Evolutionary conservation across 1,140 invertebrate species (phyloP).

Genomic region (Drosophila kurseongensis): DNA sequence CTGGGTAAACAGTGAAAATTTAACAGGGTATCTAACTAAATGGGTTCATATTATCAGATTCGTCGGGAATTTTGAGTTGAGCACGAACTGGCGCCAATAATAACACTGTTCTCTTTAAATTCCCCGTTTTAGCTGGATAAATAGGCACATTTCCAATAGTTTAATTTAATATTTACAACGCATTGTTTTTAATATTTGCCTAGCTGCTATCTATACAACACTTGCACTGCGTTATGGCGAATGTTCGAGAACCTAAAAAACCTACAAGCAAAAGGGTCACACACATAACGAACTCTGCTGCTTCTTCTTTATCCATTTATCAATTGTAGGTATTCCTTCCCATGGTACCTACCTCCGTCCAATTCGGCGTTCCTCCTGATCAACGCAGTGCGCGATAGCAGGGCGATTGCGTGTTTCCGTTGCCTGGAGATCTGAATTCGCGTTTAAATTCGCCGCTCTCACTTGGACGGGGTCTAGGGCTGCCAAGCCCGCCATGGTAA

Average conservation of each 20-base stretch:
- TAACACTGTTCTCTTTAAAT: background rate
- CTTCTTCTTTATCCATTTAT: slow-evolving; percentile 20
- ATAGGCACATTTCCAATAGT: slow-evolving; percentile 4
- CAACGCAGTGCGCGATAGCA: slow-evolving; percentile 66
- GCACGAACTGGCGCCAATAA: background rate
- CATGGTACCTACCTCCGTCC: slow-evolving; percentile 68
- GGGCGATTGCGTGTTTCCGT: slow-evolving; percentile 18
- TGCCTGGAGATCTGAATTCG: slow-evolving; percentile 37
- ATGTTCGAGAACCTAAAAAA: slow-evolving; percentile 51
- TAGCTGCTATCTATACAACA: slow-evolving; percentile 18
- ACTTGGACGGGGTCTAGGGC: slow-evolving; percentile 27
- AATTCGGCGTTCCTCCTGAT: slow-evolving; percentile 67
- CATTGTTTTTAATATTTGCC: slow-evolving; percentile 17
- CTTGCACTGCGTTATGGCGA: slow-evolving; percentile 31
- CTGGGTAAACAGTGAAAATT: background rate
- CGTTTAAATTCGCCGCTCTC: background rate
- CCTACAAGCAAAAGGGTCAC: slow-evolving; percentile 21
- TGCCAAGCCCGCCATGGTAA: slow-evolving; percentile 66
- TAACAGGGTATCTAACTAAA: background rate
- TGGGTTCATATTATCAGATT: background rate
- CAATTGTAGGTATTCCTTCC: background rate
- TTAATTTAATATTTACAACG: slow-evolving; percentile 22
- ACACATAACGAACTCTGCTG: slow-evolving; percentile 27
- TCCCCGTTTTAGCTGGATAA: background rate
- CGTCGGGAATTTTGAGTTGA: background rate